Percentiles rank a stretch among this genome's conserved stretches.
These are phyloP conservation scores for Diploptera punctata DNA, from an alignment of 2,888 invertebrate species.

Conservation along the genomic window DNA sequence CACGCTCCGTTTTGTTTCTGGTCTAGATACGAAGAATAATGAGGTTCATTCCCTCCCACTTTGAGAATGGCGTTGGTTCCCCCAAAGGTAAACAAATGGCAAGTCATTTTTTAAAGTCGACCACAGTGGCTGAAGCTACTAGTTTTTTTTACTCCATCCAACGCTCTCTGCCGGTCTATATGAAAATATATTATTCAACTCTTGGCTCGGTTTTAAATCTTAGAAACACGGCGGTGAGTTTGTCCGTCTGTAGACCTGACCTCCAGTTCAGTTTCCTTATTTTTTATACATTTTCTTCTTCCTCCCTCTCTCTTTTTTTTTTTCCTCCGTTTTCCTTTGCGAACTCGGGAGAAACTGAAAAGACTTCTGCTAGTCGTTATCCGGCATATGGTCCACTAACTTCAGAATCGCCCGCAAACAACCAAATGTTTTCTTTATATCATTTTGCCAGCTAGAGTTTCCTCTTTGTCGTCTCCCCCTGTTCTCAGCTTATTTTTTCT, in stretches of 20 bases:
- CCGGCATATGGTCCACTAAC: too few species aligned
- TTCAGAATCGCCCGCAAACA: too few species aligned
- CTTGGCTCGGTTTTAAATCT: conserved; percentile 9
- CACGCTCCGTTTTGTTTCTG: conserved; percentile 12
- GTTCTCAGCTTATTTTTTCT: too few species aligned
- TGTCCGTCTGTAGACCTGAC: conserved; percentile 5
- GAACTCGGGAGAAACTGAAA: too few species aligned
- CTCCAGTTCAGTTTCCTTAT: conserved; percentile 7
- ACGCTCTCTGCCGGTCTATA: neutral
- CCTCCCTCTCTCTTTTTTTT: neutral
- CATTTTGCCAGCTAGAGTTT: too few species aligned
- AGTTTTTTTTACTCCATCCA: neutral
- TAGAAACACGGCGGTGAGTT: neutral
- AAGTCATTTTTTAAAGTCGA: conserved; percentile 28
- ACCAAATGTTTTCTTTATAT: too few species aligned
- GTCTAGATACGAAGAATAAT: neutral
- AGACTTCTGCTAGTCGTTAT: too few species aligned
- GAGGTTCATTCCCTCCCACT: conserved; percentile 18
- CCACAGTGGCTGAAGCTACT: conserved; percentile 2
- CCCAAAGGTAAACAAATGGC: conserved; percentile 38
- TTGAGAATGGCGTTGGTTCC: neutral
- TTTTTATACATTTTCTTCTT: neutral
- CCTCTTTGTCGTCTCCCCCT: too few species aligned
- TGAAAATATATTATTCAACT: conserved; percentile 20
- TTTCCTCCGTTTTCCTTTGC: neutral